Conservation (phyloP, 2,113 vertebrate genomes). For the Nansenia antarctica region DNA sequence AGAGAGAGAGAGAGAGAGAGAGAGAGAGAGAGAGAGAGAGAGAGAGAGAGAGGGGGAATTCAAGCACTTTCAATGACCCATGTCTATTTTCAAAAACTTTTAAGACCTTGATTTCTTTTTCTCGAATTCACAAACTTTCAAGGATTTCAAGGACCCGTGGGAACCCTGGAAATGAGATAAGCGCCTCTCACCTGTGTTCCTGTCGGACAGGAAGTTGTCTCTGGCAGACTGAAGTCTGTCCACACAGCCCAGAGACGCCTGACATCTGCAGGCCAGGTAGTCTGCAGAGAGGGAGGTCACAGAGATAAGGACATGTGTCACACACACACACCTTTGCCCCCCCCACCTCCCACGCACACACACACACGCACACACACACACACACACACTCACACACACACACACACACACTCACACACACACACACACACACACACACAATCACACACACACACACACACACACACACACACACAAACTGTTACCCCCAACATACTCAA, state of each 20-base stretch:
- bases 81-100: too few relatives aligned
- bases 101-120: too few relatives aligned
- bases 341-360: too few relatives aligned
- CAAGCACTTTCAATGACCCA: too few relatives aligned
- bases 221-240: constrained; percentile 75
- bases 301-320: background rate
- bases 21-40: background rate
- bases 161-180: background rate
- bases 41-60: too few relatives aligned
- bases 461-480: too few relatives aligned
- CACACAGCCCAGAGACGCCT: constrained; percentile 78
- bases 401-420: too few relatives aligned
- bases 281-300: constrained; percentile 71
- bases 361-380: background rate
- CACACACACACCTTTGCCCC: background rate
- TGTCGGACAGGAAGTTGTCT: constrained; percentile 71
- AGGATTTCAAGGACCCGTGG: too few relatives aligned
- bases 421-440: background rate
- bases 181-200: constrained; percentile 67
- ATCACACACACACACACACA: too few relatives aligned
- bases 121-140: too few relatives aligned
- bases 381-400: too few relatives aligned
- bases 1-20: background rate
- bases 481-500: too few relatives aligned
- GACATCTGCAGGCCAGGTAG: constrained; percentile 86